Evolutionary conservation across 2,888 invertebrate genomes (phyloP), one percentile per base, ranked within the genome.

Genomic region (Phengaris arion): DNA sequence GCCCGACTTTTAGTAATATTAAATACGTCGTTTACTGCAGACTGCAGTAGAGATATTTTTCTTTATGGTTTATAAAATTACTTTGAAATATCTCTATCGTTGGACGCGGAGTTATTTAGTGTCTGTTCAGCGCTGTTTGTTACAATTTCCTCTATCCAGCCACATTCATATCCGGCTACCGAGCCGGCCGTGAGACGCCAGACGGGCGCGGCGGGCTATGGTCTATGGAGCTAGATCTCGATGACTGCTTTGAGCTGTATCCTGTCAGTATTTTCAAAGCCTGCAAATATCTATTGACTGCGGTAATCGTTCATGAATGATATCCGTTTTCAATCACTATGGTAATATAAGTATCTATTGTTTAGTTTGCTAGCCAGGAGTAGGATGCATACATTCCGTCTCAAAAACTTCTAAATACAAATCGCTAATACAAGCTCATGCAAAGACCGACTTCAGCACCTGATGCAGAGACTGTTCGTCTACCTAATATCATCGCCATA

Each of bases 81-180:
- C 64, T 64, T 35, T 35, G 64, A 35, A 64, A 64, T 35, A 64
- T 35, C 64, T 64, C 12, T 35, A 35, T 64, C 1, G 22, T 22
- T 64, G 5, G 12, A 12, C 64, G 35, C 22, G 64, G 35, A 64
- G 35, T 64, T 64, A 64, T 64, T 64, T 64, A 64, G 64, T 64
- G 64, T 64, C 64, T 35, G 64, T 35, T 35, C 64, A 64, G 64
- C 35, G 64, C 64, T 64, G 55, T 54, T 69, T 55, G 68, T 68
- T 15, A 68, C 68, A 54, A 74, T 74, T 74, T 74, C 74, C 74
- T 74, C 68, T 69, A 68, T 74, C 54, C 68, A 54, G 74, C 68
- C 74, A 54, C 74, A 74, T 46, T 74, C 74, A 74, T 69, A 74
- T 74, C 74, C 74, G 74, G 74, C 52, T 2, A 46, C 45, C 8